Evolutionary conservation across 2,888 invertebrate species (phyloP), one percentile per base, ranked within the genome.

Genomic region (Calliopum simillimum): DNA sequence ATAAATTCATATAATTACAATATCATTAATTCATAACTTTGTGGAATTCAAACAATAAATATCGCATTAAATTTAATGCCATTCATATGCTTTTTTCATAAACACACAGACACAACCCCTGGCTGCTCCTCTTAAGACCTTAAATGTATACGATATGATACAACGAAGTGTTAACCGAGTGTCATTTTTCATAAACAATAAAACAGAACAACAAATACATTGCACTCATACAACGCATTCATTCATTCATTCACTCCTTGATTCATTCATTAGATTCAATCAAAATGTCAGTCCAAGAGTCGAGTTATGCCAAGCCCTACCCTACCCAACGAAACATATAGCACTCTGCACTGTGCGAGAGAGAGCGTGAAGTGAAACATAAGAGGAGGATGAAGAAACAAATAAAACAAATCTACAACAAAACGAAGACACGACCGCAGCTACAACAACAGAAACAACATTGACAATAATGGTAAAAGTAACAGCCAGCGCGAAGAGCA

Each of bases 131-230:
- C 14, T 41, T 16, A 3, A 16, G 21, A 21, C 3, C 61, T 44
- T 59, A 21, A 59, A 59, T 23, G 19, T 44, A 44, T 6, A 33
- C 33, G 8, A n/a, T n/a, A n/a, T n/a, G n/a, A n/a, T n/a, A 23
- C 47, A 62, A 23, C 6, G 14, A 56, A 13, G 23, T 21, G 13
- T 12, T 23, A 66, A 59, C 16, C 53, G 58, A 63, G 68, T 64
- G 68, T 71, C 68, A 63, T 58, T 58, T 71, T 68, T 67, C 58
- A 68, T 23, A 58, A 68, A 61, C n/a, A 44, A 70, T 49, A 44
- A 41, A 70, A 49, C 41, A 61, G 19, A 68, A 49, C 46, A 47
- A 65, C 5, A 59, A 43, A 65, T 46, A 65, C 14, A 14, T 25
- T 12, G 23, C 19, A 23, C 14, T 13, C 21, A 41, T 23, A 11